These are phyloP conservation scores for Aurelia sp. DNA, from an alignment of 30 jellyfish, hydroid and myxozoan genomes.

Conservation along the genomic window DNA sequence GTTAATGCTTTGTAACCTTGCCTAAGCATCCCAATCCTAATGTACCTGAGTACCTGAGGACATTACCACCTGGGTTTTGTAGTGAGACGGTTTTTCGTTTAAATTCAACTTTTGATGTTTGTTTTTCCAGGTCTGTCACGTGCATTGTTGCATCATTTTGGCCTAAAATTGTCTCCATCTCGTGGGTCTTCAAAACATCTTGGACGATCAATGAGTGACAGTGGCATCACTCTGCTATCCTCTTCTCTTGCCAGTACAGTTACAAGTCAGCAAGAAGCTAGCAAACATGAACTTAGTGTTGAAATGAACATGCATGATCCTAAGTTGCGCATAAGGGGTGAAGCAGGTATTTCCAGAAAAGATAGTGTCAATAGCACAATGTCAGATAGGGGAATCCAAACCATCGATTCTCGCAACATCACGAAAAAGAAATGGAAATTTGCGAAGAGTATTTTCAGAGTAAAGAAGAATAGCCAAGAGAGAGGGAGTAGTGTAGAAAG, in stretches of 20 bases:
- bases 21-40: no score
- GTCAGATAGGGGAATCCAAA: conserved; percentile 6
- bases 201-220: conserved; percentile 17
- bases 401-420: not conserved
- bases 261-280: not conserved
- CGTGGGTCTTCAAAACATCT: not conserved
- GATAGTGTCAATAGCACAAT: not conserved
- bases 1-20: no score
- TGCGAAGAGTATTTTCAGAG: not conserved
- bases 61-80: no score
- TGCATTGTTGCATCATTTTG: not conserved
- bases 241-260: not conserved
- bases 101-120: not conserved
- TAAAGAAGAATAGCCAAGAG: no score
- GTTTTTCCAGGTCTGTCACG: not conserved
- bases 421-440: conserved; percentile 21
- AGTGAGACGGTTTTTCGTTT: no score
- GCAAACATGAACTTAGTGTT: not conserved
- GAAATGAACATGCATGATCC: not conserved
- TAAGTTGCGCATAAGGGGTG: not conserved
- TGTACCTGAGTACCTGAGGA: no score
- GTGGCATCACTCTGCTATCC: conserved; percentile 32
- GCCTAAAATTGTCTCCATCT: not conserved
- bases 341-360: not conserved
- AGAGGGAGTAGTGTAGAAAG: no score